phyloP scores from a whole-genome alignment of 2,113 vertebrate species.

The Platichthys flesus region DNA sequence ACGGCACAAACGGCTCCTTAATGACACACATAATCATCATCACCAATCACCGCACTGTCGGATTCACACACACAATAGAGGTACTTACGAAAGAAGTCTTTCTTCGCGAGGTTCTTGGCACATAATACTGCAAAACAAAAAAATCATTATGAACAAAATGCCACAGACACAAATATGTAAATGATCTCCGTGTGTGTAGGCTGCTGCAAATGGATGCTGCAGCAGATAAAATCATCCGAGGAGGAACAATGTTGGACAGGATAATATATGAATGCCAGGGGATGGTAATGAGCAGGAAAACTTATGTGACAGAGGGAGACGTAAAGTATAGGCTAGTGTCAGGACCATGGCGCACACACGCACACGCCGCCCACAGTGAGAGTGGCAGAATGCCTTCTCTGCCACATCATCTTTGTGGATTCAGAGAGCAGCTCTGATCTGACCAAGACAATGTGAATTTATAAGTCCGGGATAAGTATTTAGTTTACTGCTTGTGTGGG shows the following conservation, averaged over 20 bases:
- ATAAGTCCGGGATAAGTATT: conserved; percentile 15
- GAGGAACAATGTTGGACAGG: conserved; percentile 36
- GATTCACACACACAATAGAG: conserved; percentile 9
- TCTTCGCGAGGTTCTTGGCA: conserved; percentile 99
- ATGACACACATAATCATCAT: conserved; percentile 4
- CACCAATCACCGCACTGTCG: background rate
- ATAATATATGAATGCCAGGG: conserved; percentile 59
- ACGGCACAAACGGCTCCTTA: conserved; percentile 1
- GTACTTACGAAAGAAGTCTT: conserved; percentile 99
- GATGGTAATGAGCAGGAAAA: conserved; percentile 34
- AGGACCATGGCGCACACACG: conserved; percentile 7
- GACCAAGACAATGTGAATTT: conserved; percentile 33
- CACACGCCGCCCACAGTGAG: conserved; percentile 37
- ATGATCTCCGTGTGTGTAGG: conserved; percentile 49
- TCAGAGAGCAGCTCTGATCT: conserved; percentile 32
- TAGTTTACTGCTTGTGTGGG: conserved; percentile 18
- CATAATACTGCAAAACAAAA: conserved; percentile 91
- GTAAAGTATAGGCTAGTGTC: conserved; percentile 36
- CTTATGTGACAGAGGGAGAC: conserved; percentile 10
- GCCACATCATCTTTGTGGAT: conserved; percentile 43
- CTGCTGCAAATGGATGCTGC: conserved; percentile 31
- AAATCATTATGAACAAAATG: conserved; percentile 50
- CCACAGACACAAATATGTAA: conserved; percentile 40
- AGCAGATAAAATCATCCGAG: conserved; percentile 11
- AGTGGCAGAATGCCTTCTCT: conserved; percentile 37